Base-by-base conservation (phyloP, 2,113 vertebrate species). In the Nannospalax galili region DNA sequence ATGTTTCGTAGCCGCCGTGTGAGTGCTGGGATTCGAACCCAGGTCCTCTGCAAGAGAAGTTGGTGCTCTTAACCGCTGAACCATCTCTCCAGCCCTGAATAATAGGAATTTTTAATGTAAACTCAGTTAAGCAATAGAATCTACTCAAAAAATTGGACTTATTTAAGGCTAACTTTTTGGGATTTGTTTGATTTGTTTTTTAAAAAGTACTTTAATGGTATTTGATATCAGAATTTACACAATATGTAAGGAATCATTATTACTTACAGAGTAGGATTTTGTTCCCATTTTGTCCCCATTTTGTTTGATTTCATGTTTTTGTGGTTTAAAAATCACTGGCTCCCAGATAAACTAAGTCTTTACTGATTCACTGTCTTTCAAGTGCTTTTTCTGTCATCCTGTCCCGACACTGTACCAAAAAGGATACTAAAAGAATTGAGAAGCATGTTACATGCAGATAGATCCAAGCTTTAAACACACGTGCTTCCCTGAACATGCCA, bases 241-340 rank as follows among this genome's bases (percentile, higher is more conserved):
- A 65, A 0, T 67, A 45, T 12, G 1, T 78, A 64, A 95, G 64
- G 32, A 67, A 42, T 78, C 48, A 37, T 11, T 58, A 62, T 94
- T 64, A 48, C 62, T 88, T 79, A 82, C 30, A 15, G 30, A 42
- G 62, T 65, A 79, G 32, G 69, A 72, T 48, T 85, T 65, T 91
- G 30, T 84, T 94, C 19, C 60, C 75, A 16, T 80, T 92, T 93
- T 88, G 77, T 82, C 93, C 92, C 45, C n/a, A n/a, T n/a, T n/a
- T n/a, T n/a, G n/a, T n/a, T n/a, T n/a, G 37, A 30, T 72, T 24
- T 42, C 11, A 24, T 85, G 10, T 42, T 89, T 6, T 56, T 79
- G 4, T 65, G 15, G 81, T 92, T 37, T 32, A 52, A 52, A n/a
- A 48, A 0, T 72, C 84, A 56, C 42, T 74, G 52, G 37, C 4